phyloP scores from a whole-genome alignment of 2,113 vertebrate genomes.

The Petromus typicus region DNA sequence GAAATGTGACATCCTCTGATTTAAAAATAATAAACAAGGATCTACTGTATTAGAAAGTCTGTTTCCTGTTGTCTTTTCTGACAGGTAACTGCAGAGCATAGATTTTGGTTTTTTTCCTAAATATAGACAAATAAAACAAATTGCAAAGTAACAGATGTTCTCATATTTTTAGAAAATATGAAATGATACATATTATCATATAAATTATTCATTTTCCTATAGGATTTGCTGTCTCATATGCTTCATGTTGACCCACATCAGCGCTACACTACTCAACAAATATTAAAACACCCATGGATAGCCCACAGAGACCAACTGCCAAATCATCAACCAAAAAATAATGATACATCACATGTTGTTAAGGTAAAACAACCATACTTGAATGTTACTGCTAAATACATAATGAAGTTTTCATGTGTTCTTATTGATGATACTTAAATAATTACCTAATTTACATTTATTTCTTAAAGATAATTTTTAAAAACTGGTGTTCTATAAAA shows the following conservation, averaged over 20 bases:
- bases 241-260: constrained; percentile 98
- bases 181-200: not conserved
- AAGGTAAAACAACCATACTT: constrained; percentile 88
- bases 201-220: constrained; percentile 58
- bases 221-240: constrained; percentile 98
- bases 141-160: not conserved
- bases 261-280: constrained; percentile 96
- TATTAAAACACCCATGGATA: constrained; percentile 98
- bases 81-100: not conserved
- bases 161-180: constrained; percentile 49
- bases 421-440: constrained; percentile 6
- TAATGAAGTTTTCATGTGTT: not conserved
- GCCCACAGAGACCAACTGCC: constrained; percentile 94
- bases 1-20: not conserved
- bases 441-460: constrained; percentile 49
- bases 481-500: not conserved
- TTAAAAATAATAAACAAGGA: constrained; percentile 8
- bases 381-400: not conserved
- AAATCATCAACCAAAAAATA: constrained; percentile 94
- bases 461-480: constrained; percentile 33
- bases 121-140: not conserved
- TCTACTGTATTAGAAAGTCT: constrained; percentile 36
- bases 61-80: constrained; percentile 49
- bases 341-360: constrained; percentile 93
- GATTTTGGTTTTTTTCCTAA: not conserved